These are phyloP conservation scores for Zosterops pallidus DNA, from an alignment of 2,113 vertebrate genomes.

Conservation along the genomic window DNA sequence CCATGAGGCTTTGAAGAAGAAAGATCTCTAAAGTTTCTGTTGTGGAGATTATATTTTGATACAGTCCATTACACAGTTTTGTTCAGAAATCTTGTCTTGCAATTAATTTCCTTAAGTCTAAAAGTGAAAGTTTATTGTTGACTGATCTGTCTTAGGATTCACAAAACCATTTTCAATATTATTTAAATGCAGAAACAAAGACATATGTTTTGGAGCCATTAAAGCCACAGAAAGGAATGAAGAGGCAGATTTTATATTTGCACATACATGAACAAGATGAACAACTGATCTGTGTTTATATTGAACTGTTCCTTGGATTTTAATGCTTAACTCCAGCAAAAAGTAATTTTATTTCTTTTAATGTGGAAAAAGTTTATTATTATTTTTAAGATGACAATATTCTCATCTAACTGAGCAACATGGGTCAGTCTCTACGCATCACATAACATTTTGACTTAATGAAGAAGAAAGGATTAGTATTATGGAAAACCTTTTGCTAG, in stretches of 20 bases:
- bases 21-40: not conserved
- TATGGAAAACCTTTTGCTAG: not conserved
- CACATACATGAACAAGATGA: not conserved
- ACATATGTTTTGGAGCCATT: not conserved
- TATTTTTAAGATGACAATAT: not conserved
- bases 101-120: not conserved
- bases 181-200: not conserved
- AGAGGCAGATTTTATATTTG: not conserved
- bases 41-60: not conserved
- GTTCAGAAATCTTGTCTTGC: not conserved
- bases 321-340: not conserved
- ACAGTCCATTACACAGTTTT: not conserved
- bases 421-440: not conserved
- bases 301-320: not conserved
- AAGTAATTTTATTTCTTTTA: not conserved
- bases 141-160: not conserved
- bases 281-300: not conserved
- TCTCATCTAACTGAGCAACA: not conserved
- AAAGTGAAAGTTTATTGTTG: not conserved
- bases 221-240: not conserved
- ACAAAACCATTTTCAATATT: not conserved
- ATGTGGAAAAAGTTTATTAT: not conserved
- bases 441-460: not conserved
- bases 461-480: not conserved
- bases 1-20: not conserved